These are phyloP conservation scores for Ditylenchus weischeri DNA, from an alignment of 2,888 invertebrate genomes.

Conservation along the genomic window DNA sequence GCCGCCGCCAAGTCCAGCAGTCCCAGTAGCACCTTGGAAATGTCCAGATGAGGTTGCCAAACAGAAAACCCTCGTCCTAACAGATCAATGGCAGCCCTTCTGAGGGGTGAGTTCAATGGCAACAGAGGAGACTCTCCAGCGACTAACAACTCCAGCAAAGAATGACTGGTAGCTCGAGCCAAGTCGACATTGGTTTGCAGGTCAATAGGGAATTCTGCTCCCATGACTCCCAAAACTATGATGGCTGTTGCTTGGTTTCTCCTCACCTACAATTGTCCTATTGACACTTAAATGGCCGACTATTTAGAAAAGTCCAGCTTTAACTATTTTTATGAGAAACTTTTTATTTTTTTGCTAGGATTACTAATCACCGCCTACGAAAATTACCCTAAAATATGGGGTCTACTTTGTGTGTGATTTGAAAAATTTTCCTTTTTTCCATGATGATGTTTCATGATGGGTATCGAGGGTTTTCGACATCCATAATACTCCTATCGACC, in stretches of 20 bases:
- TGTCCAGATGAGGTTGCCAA: conserved; percentile 96
- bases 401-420: too few species aligned
- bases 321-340: too few species aligned
- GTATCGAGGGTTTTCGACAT: too few species aligned
- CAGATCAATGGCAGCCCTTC: conserved; percentile 92
- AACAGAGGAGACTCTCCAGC: conserved; percentile 79
- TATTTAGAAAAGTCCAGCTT: too few species aligned
- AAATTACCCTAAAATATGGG: too few species aligned
- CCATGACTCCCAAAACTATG: conserved; percentile 90
- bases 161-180: conserved; percentile 66
- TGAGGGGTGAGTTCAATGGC: conserved; percentile 84
- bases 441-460: too few species aligned
- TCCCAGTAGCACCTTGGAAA: conserved; percentile 79
- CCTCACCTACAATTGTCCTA: conserved; percentile 66
- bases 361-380: too few species aligned
- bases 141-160: conserved; percentile 83
- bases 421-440: too few species aligned
- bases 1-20: conserved; percentile 68
- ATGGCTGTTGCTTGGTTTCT: conserved; percentile 95
- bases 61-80: conserved; percentile 82
- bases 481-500: too few species aligned
- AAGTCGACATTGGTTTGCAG: conserved; percentile 64
- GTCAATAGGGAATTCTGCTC: conserved; percentile 96
- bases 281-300: too few species aligned
- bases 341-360: too few species aligned